Conservation (phyloP, 2,797 vertebrate genomes). For the Pseudochromis fuscus region DNA sequence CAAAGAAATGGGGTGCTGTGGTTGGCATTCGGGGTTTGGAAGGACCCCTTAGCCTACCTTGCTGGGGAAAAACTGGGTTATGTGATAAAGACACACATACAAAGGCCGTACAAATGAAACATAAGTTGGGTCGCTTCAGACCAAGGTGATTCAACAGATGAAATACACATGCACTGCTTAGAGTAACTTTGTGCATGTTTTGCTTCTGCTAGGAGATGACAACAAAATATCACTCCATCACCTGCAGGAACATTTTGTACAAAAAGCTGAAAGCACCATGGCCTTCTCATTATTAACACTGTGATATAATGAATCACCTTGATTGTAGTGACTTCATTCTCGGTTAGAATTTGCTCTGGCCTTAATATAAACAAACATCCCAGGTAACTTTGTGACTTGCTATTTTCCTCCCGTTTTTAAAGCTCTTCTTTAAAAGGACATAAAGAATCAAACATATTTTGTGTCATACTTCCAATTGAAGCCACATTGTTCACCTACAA, state of each 20-base stretch:
- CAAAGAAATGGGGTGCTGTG: conserved; percentile 95
- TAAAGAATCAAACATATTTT: conserved; percentile 17
- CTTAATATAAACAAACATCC: conserved; percentile 32
- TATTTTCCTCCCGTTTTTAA: no score
- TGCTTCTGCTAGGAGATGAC: background rate
- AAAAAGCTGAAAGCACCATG: background rate
- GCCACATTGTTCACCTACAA: background rate
- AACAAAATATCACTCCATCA: conserved; percentile 3
- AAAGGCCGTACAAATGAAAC: conserved; percentile 91
- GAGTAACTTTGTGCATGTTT: rapidly evolving
- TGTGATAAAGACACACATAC: conserved; percentile 99
- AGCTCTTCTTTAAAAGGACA: no score
- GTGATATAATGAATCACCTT: conserved; percentile 85
- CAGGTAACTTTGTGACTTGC: background rate
- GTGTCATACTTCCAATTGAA: conserved; percentile 10
- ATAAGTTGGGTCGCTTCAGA: conserved; percentile 90
- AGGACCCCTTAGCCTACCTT: conserved; percentile 97
- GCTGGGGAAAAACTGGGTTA: conserved; percentile 99
- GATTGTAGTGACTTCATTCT: conserved; percentile 76
- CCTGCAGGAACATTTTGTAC: conserved; percentile 27
- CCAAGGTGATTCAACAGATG: conserved; percentile 88
- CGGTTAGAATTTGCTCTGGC: conserved; percentile 78
- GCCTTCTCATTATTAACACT: background rate
- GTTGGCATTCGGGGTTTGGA: conserved; percentile 96
- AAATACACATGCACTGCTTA: background rate